Evolutionary conservation across 2,888 invertebrate species (phyloP).

Genomic region (Entomobrya multifasciata): DNA sequence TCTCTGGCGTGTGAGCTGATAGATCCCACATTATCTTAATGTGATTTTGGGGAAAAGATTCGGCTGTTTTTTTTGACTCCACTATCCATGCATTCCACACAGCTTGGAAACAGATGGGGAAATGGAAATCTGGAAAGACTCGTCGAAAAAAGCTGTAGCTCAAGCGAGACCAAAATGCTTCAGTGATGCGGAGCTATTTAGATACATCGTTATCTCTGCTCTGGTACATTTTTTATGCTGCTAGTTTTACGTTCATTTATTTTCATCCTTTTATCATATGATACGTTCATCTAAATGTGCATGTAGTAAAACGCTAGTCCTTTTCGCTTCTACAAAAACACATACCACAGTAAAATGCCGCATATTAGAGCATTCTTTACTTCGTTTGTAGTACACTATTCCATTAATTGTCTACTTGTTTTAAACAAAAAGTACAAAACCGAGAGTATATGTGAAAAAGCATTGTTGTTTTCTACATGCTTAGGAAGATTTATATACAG

Average conservation of each 20-base stretch:
- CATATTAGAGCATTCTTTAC: no score
- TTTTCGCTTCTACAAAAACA: not conserved
- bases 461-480: no score
- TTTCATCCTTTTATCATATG: not conserved
- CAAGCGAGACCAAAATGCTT: conserved; percentile 49
- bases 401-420: no score
- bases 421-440: no score
- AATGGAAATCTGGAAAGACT: conserved; percentile 57
- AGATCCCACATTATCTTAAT: conserved; percentile 37
- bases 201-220: not conserved
- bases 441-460: no score
- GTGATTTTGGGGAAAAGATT: conserved; percentile 61
- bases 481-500: no score
- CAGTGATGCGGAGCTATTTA: conserved; percentile 31
- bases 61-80: conserved; percentile 30
- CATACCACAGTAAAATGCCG: no score
- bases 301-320: not conserved
- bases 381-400: no score
- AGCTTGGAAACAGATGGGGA: conserved; percentile 65
- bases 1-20: not conserved
- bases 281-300: no score
- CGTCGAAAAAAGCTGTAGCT: conserved; percentile 61
- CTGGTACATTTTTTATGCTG: not conserved
- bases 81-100: conserved; percentile 18
- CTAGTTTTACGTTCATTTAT: not conserved